Evolutionary conservation across 2,797 vertebrate genomes (phyloP).

Genomic region (Neosilurus hyrtlii): DNA sequence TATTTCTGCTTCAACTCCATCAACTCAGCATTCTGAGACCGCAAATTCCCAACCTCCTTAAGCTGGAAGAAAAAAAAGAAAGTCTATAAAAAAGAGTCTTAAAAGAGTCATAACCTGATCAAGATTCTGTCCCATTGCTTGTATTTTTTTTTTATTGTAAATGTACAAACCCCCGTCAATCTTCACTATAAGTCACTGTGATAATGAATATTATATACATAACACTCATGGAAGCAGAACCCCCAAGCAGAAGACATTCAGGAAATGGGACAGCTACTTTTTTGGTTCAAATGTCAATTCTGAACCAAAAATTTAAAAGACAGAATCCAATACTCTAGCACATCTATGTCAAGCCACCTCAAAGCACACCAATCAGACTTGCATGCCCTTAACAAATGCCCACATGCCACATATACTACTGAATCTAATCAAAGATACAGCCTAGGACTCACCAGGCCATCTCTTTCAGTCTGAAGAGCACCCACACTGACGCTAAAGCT

Average conservation of each 20-base stretch:
- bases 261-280: constrained; percentile 3
- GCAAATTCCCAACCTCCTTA: constrained; percentile 64
- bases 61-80: constrained; percentile 49
- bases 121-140: constrained; percentile 15
- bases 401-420: constrained; percentile 46
- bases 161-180: neutral
- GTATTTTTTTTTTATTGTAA: neutral
- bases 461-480: constrained; percentile 60
- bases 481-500: constrained; percentile 58
- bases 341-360: constrained; percentile 48
- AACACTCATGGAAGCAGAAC: neutral
- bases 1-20: constrained; percentile 63
- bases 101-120: neutral
- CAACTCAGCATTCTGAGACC: constrained; percentile 53
- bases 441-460: constrained; percentile 70
- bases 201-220: too few species aligned
- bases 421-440: constrained; percentile 33
- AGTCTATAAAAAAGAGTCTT: neutral
- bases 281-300: constrained; percentile 15
- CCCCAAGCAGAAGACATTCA: neutral
- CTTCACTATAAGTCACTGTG: neutral
- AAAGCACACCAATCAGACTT: constrained; percentile 26
- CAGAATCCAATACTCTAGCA: constrained; percentile 51
- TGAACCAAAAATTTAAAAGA: constrained; percentile 15
- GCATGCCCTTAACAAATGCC: constrained; percentile 56